phyloP scores from a whole-genome alignment of 2,113 vertebrate genomes.

The Protobothrops mucrosquamatus region DNA sequence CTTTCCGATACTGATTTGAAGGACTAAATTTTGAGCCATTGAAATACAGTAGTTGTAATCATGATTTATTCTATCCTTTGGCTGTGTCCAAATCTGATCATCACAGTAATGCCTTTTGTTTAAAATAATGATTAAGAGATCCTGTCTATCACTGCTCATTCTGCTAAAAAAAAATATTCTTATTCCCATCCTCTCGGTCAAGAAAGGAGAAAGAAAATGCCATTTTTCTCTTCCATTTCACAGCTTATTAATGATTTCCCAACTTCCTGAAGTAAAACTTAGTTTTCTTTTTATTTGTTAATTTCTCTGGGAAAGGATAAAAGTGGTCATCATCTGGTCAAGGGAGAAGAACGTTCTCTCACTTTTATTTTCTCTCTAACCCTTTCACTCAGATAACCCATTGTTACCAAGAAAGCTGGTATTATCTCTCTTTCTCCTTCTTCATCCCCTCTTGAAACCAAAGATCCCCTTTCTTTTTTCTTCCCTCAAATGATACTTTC shows the following conservation, averaged over 20 bases:
- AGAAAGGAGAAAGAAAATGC: not conserved
- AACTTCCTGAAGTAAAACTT: not conserved
- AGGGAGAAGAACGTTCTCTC: not conserved
- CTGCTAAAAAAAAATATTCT: not conserved
- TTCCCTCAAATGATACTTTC: not conserved
- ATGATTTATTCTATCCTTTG: not conserved
- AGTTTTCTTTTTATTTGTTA: not conserved
- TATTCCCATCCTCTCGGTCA: not conserved
- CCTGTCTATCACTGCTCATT: not conserved
- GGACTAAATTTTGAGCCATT: not conserved
- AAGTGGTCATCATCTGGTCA: not conserved
- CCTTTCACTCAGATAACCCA: not conserved
- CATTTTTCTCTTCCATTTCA: not conserved
- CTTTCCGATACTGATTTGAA: not conserved
- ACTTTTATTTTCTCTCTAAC: not conserved
- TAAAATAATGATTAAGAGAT: not conserved
- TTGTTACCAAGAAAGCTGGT: not conserved
- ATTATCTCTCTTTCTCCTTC: not conserved
- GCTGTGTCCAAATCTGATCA: not conserved
- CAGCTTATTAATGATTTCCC: not conserved
- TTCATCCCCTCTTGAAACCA: not conserved
- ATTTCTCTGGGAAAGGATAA: not conserved
- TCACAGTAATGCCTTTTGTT: not conserved
- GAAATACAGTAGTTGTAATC: not conserved
- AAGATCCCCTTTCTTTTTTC: not conserved